These are phyloP conservation scores for Synanthedon vespiformis DNA, from an alignment of 2,888 invertebrate genomes.

Conservation along the genomic window DNA sequence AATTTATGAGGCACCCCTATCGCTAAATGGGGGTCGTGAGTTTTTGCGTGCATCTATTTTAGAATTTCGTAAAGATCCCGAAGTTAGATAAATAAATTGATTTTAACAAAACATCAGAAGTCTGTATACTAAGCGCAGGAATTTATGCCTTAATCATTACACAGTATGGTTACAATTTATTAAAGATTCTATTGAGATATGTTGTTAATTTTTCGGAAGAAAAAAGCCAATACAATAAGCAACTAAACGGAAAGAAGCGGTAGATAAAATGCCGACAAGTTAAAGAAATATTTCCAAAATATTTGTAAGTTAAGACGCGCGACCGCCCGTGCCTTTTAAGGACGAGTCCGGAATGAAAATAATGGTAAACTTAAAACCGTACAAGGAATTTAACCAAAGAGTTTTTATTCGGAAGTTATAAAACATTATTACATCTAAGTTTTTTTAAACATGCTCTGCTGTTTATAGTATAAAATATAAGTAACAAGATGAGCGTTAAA, in stretches of 20 bases:
- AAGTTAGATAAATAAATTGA: constrained; percentile 51
- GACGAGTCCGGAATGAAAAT: constrained; percentile 21
- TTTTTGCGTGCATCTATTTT: constrained; percentile 63
- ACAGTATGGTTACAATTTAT: constrained; percentile 4
- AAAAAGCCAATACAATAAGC: constrained; percentile 30
- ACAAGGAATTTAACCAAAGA: constrained; percentile 1
- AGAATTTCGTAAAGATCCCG: constrained; percentile 63
- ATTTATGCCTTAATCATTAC: too few relatives aligned
- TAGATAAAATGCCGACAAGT: constrained; percentile 67
- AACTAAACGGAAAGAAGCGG: constrained; percentile 66
- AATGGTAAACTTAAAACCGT: constrained; percentile 21
- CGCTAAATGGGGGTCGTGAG: constrained; percentile 27
- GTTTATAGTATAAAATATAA: too few relatives aligned
- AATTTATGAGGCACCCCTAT: constrained; percentile 43
- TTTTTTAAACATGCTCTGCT: too few relatives aligned
- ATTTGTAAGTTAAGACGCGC: constrained; percentile 57
- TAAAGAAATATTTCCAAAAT: constrained; percentile 70
- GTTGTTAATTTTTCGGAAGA: constrained; percentile 10
- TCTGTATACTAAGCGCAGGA: too few relatives aligned
- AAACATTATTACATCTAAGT: too few relatives aligned
- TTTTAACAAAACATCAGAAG: neutral
- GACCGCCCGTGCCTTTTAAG: constrained; percentile 36
- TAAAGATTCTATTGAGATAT: constrained; percentile 1
- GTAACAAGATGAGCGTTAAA: too few relatives aligned
- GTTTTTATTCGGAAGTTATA: too few relatives aligned